These are phyloP conservation scores for Antechinus flavipes DNA, from an alignment of 2,113 vertebrate genomes.

Conservation along the genomic window DNA sequence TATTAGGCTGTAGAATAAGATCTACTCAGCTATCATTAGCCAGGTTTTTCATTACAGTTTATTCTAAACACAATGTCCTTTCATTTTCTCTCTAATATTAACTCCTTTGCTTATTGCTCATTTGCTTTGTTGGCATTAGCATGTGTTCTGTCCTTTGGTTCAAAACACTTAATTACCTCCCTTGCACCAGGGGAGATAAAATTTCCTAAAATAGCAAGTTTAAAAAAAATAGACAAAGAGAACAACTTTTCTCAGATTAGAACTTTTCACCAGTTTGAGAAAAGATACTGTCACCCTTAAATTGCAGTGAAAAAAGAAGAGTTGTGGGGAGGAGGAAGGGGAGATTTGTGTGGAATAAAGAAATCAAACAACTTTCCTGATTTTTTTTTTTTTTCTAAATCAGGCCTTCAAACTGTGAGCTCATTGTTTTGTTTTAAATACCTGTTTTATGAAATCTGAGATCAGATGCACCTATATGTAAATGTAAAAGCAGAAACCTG, in stretches of 20 bases:
- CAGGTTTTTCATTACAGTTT: not conserved
- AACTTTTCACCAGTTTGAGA: not conserved
- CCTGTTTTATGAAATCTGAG: not conserved
- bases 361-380: not conserved
- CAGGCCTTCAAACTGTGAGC: not conserved
- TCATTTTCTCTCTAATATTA: not conserved
- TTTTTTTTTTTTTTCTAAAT: not conserved
- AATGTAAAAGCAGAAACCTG: conserved; percentile 2
- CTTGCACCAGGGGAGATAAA: not conserved
- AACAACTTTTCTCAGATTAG: not conserved
- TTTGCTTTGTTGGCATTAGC: not conserved
- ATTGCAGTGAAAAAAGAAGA: not conserved
- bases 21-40: not conserved
- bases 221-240: not conserved
- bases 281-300: not conserved
- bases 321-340: not conserved
- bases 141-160: not conserved
- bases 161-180: not conserved
- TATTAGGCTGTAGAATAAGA: not conserved
- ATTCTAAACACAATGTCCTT: not conserved
- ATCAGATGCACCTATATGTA: conserved; percentile 2
- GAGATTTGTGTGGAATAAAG: not conserved
- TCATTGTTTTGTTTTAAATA: not conserved
- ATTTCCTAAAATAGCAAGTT: not conserved
- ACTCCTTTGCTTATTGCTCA: not conserved